Evolutionary conservation across 2,888 invertebrate species (phyloP).

Genomic region (Melipona beecheii): DNA sequence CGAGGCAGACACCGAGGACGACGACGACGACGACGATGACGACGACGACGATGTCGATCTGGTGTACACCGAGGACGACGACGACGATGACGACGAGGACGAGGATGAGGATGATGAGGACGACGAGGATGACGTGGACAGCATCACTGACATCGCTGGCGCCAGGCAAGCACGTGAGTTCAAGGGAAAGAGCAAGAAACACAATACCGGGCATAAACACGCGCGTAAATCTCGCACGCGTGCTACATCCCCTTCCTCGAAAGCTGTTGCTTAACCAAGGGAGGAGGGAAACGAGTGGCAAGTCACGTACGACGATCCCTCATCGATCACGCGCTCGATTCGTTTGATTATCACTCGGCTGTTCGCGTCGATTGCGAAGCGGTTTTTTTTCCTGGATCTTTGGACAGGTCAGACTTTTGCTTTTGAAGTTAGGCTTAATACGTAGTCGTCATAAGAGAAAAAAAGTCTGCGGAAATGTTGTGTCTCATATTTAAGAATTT

Average conservation of each 20-base stretch:
- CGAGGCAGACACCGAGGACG: slow-evolving; percentile 87
- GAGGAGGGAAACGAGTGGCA: slow-evolving; percentile 53
- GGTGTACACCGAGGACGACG: slow-evolving; percentile 84
- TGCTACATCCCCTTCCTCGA: slow-evolving; percentile 28
- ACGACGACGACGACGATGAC: slow-evolving; percentile 88
- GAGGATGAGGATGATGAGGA: slow-evolving; percentile 88
- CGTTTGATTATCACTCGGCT: background rate
- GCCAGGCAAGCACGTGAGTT: slow-evolving; percentile 94
- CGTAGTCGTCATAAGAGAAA: background rate
- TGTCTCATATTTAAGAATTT: background rate
- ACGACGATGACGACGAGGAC: slow-evolving; percentile 87
- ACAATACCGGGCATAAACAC: slow-evolving; percentile 77
- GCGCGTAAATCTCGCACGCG: slow-evolving; percentile 72
- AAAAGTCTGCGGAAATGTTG: background rate
- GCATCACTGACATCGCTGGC: slow-evolving; percentile 88
- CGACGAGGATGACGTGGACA: slow-evolving; percentile 88
- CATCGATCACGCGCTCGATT: slow-evolving; percentile 8
- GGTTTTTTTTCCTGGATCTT: slow-evolving; percentile 1
- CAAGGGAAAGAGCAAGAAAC: slow-evolving; percentile 86
- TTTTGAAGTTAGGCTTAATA: background rate
- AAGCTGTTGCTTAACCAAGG: slow-evolving; percentile 41
- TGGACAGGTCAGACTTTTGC: background rate
- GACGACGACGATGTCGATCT: slow-evolving; percentile 84
- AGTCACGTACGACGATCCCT: slow-evolving; percentile 40
- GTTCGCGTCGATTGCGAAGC: background rate